These are phyloP conservation scores for Geophilus truncorum DNA, from an alignment of 2,888 invertebrate genomes.

Conservation along the genomic window DNA sequence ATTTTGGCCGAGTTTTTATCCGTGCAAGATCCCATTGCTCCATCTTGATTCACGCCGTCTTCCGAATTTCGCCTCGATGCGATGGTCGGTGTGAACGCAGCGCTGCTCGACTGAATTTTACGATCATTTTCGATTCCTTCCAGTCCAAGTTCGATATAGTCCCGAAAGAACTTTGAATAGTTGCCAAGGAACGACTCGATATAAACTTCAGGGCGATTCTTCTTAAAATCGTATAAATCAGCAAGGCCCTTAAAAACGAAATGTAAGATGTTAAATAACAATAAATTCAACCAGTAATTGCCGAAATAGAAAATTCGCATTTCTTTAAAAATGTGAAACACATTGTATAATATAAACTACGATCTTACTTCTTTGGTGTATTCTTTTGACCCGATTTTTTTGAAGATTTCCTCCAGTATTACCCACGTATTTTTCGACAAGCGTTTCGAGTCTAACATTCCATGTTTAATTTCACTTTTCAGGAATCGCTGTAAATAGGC, in stretches of 20 bases:
- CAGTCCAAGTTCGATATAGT: slow-evolving; percentile 74
- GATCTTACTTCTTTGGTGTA: slow-evolving; percentile 63
- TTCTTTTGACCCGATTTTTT: slow-evolving; percentile 82
- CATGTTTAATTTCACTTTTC: slow-evolving; percentile 36
- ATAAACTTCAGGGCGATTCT: slow-evolving; percentile 76
- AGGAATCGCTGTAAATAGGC: slow-evolving; percentile 71
- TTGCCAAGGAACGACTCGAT: slow-evolving; percentile 77
- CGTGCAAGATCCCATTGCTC: slow-evolving; percentile 33
- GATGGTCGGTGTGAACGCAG: neutral
- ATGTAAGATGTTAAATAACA: neutral
- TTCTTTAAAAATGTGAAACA: neutral
- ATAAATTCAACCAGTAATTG: too few species aligned
- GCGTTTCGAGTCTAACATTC: slow-evolving; percentile 47
- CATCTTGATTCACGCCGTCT: neutral
- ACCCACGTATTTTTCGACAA: slow-evolving; percentile 77
- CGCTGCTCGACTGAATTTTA: slow-evolving; percentile 36
- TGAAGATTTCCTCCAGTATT: slow-evolving; percentile 79
- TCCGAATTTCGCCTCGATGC: neutral
- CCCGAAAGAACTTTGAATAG: slow-evolving; percentile 78
- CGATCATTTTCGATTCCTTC: slow-evolving; percentile 57
- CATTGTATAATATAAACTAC: too few species aligned
- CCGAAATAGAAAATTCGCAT: neutral
- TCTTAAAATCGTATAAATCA: slow-evolving; percentile 71
- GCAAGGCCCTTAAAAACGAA: slow-evolving; percentile 60
- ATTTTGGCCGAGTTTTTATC: slow-evolving; percentile 35